phyloP scores from a whole-genome alignment of 2,113 vertebrate genomes.

The Laticauda colubrina region DNA sequence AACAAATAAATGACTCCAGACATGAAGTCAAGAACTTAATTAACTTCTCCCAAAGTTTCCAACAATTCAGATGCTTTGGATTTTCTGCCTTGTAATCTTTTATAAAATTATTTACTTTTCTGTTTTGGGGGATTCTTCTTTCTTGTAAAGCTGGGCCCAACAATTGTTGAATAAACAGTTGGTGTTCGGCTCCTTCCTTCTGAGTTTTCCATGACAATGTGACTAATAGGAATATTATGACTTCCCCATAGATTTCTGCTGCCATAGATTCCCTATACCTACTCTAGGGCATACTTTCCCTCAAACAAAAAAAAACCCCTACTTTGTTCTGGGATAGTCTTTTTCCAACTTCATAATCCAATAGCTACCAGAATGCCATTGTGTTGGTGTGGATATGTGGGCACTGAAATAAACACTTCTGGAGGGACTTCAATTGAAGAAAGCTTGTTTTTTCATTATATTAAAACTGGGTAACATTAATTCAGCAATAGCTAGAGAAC shows the following conservation, averaged over 20 bases:
- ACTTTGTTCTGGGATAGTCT: no score
- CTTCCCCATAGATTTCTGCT: background rate
- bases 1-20: background rate
- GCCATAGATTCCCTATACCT: background rate
- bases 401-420: background rate
- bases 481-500: background rate
- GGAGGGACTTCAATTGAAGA: background rate
- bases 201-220: background rate
- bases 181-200: background rate
- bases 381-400: background rate
- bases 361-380: background rate
- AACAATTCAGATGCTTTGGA: background rate
- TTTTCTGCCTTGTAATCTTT: background rate
- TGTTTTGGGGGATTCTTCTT: background rate
- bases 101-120: background rate
- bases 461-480: background rate
- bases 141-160: background rate
- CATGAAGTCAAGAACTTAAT: background rate
- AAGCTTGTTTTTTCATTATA: background rate
- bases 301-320: no score
- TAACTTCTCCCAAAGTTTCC: background rate
- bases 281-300: background rate
- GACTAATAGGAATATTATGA: background rate
- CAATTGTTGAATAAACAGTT: background rate
- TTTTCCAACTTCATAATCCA: no score